phyloP scores from a whole-genome alignment of 2,888 invertebrate species.

The Drosophila macrospina region DNA sequence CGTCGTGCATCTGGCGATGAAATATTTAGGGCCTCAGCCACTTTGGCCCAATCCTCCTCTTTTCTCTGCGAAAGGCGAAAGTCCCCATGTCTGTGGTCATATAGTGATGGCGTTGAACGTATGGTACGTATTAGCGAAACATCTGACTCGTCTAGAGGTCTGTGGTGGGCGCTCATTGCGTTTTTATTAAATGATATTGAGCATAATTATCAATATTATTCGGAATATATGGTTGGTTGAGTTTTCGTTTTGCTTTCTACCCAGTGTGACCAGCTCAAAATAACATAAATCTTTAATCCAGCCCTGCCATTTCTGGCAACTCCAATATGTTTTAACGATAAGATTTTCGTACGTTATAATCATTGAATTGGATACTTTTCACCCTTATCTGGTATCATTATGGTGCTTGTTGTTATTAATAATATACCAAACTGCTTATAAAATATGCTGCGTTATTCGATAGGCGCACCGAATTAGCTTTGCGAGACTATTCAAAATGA shows the following conservation, averaged over 20 bases:
- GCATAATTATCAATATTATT: slow-evolving; percentile 43
- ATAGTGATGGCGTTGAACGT: slow-evolving; percentile 81
- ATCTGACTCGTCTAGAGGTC: slow-evolving; percentile 80
- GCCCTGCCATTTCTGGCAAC: slow-evolving; percentile 8
- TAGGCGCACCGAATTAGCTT: slow-evolving; percentile 13
- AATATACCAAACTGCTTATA: not conserved
- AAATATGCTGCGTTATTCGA: not conserved
- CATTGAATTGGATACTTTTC: not conserved
- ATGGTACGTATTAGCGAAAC: slow-evolving; percentile 81
- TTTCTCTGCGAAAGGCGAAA: slow-evolving; percentile 83
- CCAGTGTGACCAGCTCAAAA: slow-evolving; percentile 38
- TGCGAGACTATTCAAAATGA: slow-evolving; percentile 22
- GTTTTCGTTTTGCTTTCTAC: slow-evolving; percentile 48
- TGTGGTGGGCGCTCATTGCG: slow-evolving; percentile 77
- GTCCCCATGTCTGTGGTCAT: slow-evolving; percentile 83
- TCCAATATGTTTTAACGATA: not conserved
- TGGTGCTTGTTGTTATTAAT: no score
- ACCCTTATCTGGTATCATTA: not conserved
- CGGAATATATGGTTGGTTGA: slow-evolving; percentile 23
- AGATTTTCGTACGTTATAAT: no score
- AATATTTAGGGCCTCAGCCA: slow-evolving; percentile 76
- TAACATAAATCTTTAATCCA: not conserved
- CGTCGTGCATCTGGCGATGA: slow-evolving; percentile 74
- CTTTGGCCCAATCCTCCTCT: slow-evolving; percentile 83
- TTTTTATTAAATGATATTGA: slow-evolving; percentile 28